Percentiles rank a stretch among this genome's conserved stretches.
Evolutionary conservation across 2,797 vertebrate genomes (phyloP).

Genomic region (Remorina albescens): DNA sequence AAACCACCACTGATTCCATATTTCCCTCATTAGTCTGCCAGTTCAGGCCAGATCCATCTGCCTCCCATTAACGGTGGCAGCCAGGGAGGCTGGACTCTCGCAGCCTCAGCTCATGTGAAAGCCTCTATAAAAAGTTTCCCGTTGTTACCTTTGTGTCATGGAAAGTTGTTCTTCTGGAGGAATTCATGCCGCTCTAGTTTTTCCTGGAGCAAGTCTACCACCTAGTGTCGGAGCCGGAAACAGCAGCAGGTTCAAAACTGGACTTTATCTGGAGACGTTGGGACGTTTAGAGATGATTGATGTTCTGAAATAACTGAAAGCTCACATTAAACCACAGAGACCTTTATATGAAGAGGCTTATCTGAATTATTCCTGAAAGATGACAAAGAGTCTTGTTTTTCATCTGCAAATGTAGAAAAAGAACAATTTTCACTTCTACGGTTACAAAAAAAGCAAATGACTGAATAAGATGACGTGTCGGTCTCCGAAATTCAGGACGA

Average conservation of each 20-base stretch:
- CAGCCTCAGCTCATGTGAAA: constrained; percentile 51
- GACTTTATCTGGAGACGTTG: too few relatives aligned
- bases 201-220: constrained; percentile 67
- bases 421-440: too few relatives aligned
- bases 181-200: neutral
- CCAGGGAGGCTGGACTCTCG: constrained; percentile 52
- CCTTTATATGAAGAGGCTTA: too few relatives aligned
- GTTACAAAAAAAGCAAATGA: too few relatives aligned
- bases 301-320: neutral
- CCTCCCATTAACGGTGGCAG: constrained; percentile 67
- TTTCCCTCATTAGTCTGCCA: constrained; percentile 61
- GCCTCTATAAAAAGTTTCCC: constrained; percentile 68
- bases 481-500: too few relatives aligned
- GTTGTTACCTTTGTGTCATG: constrained; percentile 63
- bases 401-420: too few relatives aligned
- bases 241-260: neutral
- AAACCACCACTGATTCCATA: constrained; percentile 61
- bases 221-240: constrained; percentile 58
- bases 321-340: too few relatives aligned
- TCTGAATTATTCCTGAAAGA: too few relatives aligned
- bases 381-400: too few relatives aligned
- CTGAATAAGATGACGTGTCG: too few relatives aligned
- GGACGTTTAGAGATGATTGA: too few relatives aligned
- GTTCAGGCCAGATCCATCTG: constrained; percentile 65
- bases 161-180: constrained; percentile 56